Percentiles rank a stretch among this genome's conserved stretches.
Evolutionary conservation across 2,888 invertebrate genomes (phyloP).

Genomic region (Agrypnus murinus): DNA sequence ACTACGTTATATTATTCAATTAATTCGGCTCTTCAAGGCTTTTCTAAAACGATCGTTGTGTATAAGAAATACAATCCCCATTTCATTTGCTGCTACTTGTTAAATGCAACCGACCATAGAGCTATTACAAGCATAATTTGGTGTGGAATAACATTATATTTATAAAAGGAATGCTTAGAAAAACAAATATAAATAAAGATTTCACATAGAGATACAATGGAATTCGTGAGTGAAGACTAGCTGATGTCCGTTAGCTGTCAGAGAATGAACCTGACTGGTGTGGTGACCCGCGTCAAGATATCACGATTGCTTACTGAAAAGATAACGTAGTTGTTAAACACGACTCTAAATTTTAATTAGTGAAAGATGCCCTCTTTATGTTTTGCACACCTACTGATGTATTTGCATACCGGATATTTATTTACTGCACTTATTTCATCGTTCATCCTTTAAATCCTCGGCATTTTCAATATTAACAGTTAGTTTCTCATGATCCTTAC

Average conservation of each 20-base stretch:
- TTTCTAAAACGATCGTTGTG: not conserved
- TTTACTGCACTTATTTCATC: too few species aligned
- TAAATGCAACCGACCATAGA: not conserved
- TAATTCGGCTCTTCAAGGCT: constrained; percentile 3
- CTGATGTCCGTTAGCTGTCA: constrained; percentile 67
- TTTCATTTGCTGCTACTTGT: not conserved
- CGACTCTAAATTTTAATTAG: constrained; percentile 35
- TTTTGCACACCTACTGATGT: too few species aligned
- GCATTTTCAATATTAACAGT: too few species aligned
- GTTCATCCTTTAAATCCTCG: too few species aligned
- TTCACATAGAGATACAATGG: constrained; percentile 70
- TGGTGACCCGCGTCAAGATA: constrained; percentile 58
- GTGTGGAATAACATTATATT: constrained; percentile 36
- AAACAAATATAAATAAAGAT: constrained; percentile 68
- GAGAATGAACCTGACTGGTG: constrained; percentile 58
- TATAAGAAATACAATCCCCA: too few species aligned
- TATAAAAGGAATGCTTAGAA: constrained; percentile 62
- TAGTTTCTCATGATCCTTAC: too few species aligned
- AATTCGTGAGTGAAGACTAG: constrained; percentile 68
- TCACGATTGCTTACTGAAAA: constrained; percentile 43
- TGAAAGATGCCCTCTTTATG: not conserved
- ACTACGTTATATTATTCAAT: constrained; percentile 14
- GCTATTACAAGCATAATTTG: not conserved
- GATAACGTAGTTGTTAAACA: constrained; percentile 34
- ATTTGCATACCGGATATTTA: too few species aligned